These are phyloP conservation scores for Lophotriccus pileatus DNA, from an alignment of 2,797 vertebrate genomes.

Conservation along the genomic window DNA sequence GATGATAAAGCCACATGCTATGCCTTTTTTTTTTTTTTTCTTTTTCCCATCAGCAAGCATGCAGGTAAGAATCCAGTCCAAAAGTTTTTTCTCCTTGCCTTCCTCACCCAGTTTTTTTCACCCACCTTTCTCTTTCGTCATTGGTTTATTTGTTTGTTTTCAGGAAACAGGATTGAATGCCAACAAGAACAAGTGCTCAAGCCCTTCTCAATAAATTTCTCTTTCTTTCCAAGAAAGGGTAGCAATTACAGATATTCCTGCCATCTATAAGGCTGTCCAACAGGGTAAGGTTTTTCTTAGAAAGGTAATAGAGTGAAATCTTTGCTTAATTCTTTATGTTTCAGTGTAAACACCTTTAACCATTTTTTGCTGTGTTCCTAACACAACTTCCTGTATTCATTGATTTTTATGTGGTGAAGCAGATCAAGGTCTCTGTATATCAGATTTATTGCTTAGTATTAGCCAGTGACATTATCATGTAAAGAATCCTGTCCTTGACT, in stretches of 20 bases:
- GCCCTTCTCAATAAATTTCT: not conserved
- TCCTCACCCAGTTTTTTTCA: accelerated
- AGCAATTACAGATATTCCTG: not conserved
- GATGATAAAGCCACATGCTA: not conserved
- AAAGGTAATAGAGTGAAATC: not conserved
- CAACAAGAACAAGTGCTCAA: not conserved
- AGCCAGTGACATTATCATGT: not conserved
- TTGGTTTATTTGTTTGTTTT: not conserved
- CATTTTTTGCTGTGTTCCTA: not conserved
- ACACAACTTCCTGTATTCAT: not conserved
- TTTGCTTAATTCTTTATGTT: not conserved
- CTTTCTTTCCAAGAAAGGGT: not conserved
- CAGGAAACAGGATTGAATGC: not conserved
- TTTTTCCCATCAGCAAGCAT: not conserved
- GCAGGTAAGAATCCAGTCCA: not conserved
- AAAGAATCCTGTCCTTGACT: not conserved
- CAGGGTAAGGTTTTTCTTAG: not conserved
- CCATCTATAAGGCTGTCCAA: not conserved
- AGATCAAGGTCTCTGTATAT: not conserved
- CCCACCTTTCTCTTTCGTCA: accelerated
- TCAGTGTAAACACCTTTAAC: not conserved
- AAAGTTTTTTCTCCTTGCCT: not conserved
- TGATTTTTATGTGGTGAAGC: not conserved
- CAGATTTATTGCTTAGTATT: not conserved
- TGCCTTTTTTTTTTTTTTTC: not conserved